Evolutionary conservation across 2,888 invertebrate species (phyloP), one percentile per base, ranked within the genome.

Genomic region (Ophioninae sp.): DNA sequence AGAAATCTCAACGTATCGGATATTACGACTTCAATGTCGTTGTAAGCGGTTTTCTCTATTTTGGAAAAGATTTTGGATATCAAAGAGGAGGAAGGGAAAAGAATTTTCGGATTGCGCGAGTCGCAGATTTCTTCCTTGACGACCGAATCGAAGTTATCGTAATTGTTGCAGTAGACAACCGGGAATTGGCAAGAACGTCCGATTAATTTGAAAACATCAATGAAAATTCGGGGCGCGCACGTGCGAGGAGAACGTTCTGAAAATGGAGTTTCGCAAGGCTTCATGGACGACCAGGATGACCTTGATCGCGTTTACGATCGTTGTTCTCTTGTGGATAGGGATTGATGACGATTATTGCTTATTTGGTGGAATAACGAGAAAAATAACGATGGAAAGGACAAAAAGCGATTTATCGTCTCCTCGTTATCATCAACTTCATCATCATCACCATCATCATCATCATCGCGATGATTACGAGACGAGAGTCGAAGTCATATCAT

Each of bases 291-390:
- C 86, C 57, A 86, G 85, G 73, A 67, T 85, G 39, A 61, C 85
- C 56, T 64, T 88, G 30, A 64, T 88, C 30, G 83, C 70, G 13
- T 89, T 88, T 73, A 87, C 90, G 57, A 23, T 90, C 10, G 20
- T 89, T 30, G 86, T 88, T n/a, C 85, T 91, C 5, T 37, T 89
- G 37, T 90, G 91, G 91, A 87, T 91, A 67, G 70, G 89, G 73
- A 78, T 91, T 62, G 85, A 90, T 76, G 89, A 91, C 77, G 89
- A 89, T 74, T 88, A 88, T 17, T 89, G 91, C 76, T 79, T 90
- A 17, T 86, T 91, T 70, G 89, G 87, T 17, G 87, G 89, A 17
- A 75, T 90, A n/a, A 87, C 91, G 23, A 86, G 86, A 3, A 89
- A 86, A 82, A 87, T 88, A 41, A 77, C 87, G 21, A 80, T 88